These are phyloP conservation scores for Thermophis baileyi DNA, from an alignment of 2,113 vertebrate species.

Conservation along the genomic window DNA sequence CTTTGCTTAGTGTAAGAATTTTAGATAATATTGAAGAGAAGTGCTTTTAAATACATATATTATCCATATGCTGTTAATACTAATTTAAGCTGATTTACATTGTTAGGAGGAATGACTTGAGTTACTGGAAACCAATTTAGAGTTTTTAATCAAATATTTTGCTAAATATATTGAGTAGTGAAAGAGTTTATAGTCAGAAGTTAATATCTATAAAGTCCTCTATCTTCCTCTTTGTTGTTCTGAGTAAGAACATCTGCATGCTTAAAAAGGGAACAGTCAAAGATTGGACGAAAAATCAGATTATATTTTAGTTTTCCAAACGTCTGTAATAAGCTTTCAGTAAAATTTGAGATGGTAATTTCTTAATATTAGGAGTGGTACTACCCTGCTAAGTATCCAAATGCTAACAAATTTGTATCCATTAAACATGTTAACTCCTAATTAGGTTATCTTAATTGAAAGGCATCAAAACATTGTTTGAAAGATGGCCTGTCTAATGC, in stretches of 20 bases:
- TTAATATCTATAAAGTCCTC: background rate
- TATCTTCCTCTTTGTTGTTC: background rate
- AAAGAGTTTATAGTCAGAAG: background rate
- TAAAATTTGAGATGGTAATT: background rate
- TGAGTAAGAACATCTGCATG: background rate
- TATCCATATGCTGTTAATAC: background rate
- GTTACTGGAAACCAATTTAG: background rate
- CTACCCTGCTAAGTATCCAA: background rate
- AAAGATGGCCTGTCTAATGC: background rate
- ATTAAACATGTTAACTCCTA: background rate
- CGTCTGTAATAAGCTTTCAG: background rate
- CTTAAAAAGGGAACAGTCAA: background rate
- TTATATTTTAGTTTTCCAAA: background rate
- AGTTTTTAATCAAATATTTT: background rate
- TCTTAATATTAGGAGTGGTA: background rate
- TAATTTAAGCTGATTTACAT: background rate
- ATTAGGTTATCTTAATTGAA: background rate
- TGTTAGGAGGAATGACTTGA: background rate
- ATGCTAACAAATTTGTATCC: background rate
- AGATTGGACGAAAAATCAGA: background rate
- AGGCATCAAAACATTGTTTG: background rate
- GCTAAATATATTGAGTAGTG: background rate
- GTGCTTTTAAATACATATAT: background rate
- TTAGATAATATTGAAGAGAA: background rate
- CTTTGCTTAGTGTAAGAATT: background rate